Percentiles rank a stretch among this genome's conserved stretches.
phyloP scores from a whole-genome alignment of 2,113 vertebrate genomes.

The Oncorhynchus clarkii region DNA sequence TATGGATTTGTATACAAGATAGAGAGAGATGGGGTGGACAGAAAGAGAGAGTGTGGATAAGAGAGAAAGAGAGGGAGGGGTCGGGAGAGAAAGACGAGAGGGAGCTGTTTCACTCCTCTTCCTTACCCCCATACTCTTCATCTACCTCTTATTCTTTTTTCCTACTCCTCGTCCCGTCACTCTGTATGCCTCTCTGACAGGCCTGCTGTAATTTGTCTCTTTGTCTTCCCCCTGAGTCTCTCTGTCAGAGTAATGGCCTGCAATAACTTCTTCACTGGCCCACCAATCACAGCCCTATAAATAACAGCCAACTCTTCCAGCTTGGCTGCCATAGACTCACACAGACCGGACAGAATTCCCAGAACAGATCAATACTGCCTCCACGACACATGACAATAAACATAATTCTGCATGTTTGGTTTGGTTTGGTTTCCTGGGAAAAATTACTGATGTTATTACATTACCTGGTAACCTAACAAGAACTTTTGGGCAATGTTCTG shows the following conservation, averaged over 20 bases:
- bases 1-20: background rate
- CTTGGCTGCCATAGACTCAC: background rate
- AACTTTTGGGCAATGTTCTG: too few species aligned
- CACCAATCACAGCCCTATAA: constrained; percentile 2
- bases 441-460: too few species aligned
- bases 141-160: background rate
- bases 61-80: background rate
- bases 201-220: background rate
- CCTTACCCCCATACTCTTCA: background rate
- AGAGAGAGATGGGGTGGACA: background rate
- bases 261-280: background rate
- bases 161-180: background rate
- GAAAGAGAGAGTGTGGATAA: background rate
- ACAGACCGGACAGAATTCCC: background rate
- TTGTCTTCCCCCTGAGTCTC: too few species aligned
- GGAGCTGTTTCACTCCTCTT: background rate
- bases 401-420: too few species aligned
- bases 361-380: background rate
- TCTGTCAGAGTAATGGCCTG: background rate
- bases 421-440: too few species aligned
- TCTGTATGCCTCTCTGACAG: background rate
- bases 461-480: too few species aligned
- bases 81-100: background rate
- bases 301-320: background rate
- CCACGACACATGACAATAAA: too few species aligned